phyloP scores from a whole-genome alignment of 2,797 vertebrate genomes.

The Melanotaenia pygmaea region DNA sequence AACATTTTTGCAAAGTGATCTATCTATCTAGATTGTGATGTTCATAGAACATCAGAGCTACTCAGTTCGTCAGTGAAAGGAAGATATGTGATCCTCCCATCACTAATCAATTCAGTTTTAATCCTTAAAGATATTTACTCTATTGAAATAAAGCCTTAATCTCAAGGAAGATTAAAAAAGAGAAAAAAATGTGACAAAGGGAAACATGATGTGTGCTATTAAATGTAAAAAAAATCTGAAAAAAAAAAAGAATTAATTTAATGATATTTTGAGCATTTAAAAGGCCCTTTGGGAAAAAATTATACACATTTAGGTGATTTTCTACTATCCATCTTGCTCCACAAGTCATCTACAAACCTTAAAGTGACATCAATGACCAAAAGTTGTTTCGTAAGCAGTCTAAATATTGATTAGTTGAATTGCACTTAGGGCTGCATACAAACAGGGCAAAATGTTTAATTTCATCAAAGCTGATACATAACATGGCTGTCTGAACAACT shows the following conservation, averaged over 20 bases:
- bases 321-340: too few relatives aligned
- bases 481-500: too few relatives aligned
- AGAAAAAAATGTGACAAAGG: too few relatives aligned
- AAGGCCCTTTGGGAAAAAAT: too few relatives aligned
- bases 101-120: neutral
- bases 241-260: too few relatives aligned
- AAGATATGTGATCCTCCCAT: neutral
- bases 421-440: too few relatives aligned
- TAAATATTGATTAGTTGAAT: too few relatives aligned
- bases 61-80: neutral
- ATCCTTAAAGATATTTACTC: neutral
- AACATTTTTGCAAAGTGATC: constrained; percentile 20
- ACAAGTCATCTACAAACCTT: neutral
- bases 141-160: constrained; percentile 8
- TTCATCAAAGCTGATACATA: too few relatives aligned
- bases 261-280: neutral
- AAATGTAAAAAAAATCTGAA: neutral
- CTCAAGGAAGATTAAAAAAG: neutral
- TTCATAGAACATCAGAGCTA: constrained; percentile 14
- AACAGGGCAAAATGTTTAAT: too few relatives aligned
- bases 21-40: constrained; percentile 32
- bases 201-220: neutral
- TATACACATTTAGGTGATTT: neutral
- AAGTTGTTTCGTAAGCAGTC: neutral
- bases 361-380: neutral